Evolutionary conservation across 30 jellyfish, hydroid and myxozoan genomes (phyloP).

Genomic region (Rhopilema esculentum): DNA sequence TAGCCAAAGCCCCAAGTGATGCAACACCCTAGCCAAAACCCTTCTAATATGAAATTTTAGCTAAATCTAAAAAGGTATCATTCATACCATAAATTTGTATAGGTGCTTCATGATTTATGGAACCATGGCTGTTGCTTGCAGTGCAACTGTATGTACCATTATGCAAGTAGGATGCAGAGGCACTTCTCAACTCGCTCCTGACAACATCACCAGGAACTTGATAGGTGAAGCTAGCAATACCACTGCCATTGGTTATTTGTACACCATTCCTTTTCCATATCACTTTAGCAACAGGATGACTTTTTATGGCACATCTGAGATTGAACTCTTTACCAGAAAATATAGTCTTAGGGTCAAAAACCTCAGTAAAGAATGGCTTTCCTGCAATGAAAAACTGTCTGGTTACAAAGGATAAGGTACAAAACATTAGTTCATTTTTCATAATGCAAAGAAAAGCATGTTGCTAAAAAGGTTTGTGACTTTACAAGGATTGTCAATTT

Average conservation of each 20-base stretch:
- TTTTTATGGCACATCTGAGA: constrained; percentile 43
- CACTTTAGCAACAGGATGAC: constrained; percentile 32
- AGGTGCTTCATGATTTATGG: constrained; percentile 33
- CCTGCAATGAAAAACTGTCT: constrained; percentile 27
- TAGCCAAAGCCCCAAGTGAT: no score
- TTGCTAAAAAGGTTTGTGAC: no score
- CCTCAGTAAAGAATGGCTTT: constrained; percentile 40
- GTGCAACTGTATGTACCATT: constrained; percentile 59
- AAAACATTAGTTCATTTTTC: no score
- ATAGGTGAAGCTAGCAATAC: not conserved
- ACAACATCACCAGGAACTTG: constrained; percentile 1
- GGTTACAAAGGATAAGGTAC: no score
- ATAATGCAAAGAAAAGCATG: no score
- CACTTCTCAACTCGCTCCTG: constrained; percentile 5
- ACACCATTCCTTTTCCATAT: constrained; percentile 33
- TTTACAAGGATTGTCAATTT: no score
- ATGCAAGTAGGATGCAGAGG: constrained; percentile 35
- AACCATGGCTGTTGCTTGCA: constrained; percentile 58
- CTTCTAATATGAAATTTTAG: no score
- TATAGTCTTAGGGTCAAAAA: constrained; percentile 25
- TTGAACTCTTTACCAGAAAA: constrained; percentile 19
- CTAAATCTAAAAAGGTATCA: not conserved
- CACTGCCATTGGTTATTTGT: constrained; percentile 16
- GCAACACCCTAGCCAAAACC: no score
- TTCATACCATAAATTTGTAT: constrained; percentile 48